Conservation (phyloP, 2,113 vertebrate genomes). For the Eurystomus gularis region DNA sequence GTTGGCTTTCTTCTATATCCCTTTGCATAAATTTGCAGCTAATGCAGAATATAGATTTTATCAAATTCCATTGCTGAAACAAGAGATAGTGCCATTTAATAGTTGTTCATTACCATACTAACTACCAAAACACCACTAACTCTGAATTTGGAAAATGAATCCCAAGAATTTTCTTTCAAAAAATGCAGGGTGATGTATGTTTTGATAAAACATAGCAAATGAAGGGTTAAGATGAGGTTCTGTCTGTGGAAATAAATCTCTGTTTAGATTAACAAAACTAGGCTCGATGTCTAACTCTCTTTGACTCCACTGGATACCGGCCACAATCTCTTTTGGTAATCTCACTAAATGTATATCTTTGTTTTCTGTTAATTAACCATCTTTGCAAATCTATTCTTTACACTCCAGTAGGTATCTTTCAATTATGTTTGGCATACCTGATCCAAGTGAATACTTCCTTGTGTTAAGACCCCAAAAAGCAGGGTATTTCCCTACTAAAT, state of each 20-base stretch:
- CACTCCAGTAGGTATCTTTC: not conserved
- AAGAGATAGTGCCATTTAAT: not conserved
- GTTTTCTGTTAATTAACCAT: not conserved
- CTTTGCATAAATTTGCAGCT: not conserved
- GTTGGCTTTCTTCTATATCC: not conserved
- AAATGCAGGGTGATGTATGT: not conserved
- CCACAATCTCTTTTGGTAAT: not conserved
- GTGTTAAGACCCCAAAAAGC: not conserved
- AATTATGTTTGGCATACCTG: not conserved
- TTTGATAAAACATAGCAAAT: not conserved
- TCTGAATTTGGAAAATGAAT: not conserved
- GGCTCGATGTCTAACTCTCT: not conserved
- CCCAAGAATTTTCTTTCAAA: not conserved
- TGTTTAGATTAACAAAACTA: not conserved
- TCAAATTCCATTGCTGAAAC: not conserved
- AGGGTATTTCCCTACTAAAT: not conserved
- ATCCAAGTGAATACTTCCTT: not conserved
- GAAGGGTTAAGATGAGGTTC: not conserved
- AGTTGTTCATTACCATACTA: not conserved
- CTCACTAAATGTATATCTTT: not conserved
- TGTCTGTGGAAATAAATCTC: not conserved
- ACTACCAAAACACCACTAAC: not conserved
- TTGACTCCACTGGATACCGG: not conserved
- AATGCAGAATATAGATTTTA: conserved; percentile 2
- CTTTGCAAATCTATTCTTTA: not conserved